Percentiles rank a stretch among this genome's conserved stretches.
These are phyloP conservation scores for Lepidochitona cinerea DNA, from an alignment of 2,888 invertebrate genomes.

Conservation along the genomic window DNA sequence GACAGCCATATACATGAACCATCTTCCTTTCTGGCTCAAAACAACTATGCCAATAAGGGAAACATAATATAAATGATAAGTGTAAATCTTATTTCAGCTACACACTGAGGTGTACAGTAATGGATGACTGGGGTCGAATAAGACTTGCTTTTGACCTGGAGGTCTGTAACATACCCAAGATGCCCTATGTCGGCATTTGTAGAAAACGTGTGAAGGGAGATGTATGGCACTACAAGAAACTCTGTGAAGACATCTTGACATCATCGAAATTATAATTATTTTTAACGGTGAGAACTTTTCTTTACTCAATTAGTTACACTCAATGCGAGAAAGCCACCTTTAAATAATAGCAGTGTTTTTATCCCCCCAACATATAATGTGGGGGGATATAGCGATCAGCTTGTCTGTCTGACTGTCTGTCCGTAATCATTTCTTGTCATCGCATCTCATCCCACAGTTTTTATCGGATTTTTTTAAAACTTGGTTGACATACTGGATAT, in stretches of 20 bases:
- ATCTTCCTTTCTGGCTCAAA: too few relatives aligned
- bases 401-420: too few relatives aligned
- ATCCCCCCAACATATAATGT: too few relatives aligned
- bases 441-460: too few relatives aligned
- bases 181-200: slow-evolving; percentile 75
- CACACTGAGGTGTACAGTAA: slow-evolving; percentile 78
- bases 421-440: too few relatives aligned
- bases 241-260: slow-evolving; percentile 80
- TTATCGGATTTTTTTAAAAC: too few relatives aligned
- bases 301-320: neutral
- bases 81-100: slow-evolving; percentile 77
- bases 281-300: neutral
- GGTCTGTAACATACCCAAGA: slow-evolving; percentile 73
- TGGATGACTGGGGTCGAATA: slow-evolving; percentile 72
- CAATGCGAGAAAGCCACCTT: neutral
- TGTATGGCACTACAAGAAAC: slow-evolving; percentile 84
- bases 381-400: too few relatives aligned
- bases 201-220: slow-evolving; percentile 84
- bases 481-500: too few relatives aligned
- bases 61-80: too few relatives aligned
- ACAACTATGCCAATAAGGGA: too few relatives aligned
- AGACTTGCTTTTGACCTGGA: slow-evolving; percentile 81
- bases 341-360: too few relatives aligned
- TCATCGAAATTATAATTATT: slow-evolving; percentile 47
- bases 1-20: too few relatives aligned